A percentile compares a stretch with the other conserved stretches of the same genome.
Evolutionary conservation across 1,140 invertebrate genomes (phyloP).

Genomic region (Diachasmimorpha longicaudata): DNA sequence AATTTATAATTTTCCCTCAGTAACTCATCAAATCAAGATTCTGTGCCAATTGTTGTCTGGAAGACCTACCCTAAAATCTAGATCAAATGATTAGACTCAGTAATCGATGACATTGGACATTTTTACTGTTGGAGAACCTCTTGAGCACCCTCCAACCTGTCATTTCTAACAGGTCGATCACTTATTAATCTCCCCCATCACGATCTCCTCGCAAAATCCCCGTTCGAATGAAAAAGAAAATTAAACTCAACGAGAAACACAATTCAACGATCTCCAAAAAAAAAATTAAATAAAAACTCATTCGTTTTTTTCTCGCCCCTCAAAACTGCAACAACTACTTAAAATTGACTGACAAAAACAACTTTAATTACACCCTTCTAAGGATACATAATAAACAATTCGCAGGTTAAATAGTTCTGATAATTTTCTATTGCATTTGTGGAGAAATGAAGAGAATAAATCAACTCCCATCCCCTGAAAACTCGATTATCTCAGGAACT

Average conservation of each 20-base stretch:
- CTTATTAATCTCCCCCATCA: constrained; percentile 8
- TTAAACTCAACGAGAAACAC: neutral
- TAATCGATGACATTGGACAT: too few relatives aligned
- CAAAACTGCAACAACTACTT: constrained; percentile 1
- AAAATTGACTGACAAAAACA: constrained; percentile 10
- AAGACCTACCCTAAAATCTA: too few relatives aligned
- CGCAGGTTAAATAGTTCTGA: neutral
- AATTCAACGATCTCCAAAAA: neutral
- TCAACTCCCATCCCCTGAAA: neutral
- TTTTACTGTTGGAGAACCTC: too few relatives aligned
- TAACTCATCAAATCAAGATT: too few relatives aligned
- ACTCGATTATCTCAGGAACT: neutral
- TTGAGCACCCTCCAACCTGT: too few relatives aligned
- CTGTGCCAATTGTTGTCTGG: too few relatives aligned
- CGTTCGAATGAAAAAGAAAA: neutral
- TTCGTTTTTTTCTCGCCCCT: neutral
- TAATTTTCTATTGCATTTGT: neutral
- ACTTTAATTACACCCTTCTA: neutral
- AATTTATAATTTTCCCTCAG: too few relatives aligned
- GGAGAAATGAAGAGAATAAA: neutral
- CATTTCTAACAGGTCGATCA: neutral
- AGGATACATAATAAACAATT: constrained; percentile 11
- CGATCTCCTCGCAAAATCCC: neutral
- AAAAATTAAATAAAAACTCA: neutral
- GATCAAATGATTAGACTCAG: too few relatives aligned